Evolutionary conservation across 2,888 invertebrate genomes (phyloP), one percentile per base, ranked within the genome.

Genomic region (Notodonta dromedarius): DNA sequence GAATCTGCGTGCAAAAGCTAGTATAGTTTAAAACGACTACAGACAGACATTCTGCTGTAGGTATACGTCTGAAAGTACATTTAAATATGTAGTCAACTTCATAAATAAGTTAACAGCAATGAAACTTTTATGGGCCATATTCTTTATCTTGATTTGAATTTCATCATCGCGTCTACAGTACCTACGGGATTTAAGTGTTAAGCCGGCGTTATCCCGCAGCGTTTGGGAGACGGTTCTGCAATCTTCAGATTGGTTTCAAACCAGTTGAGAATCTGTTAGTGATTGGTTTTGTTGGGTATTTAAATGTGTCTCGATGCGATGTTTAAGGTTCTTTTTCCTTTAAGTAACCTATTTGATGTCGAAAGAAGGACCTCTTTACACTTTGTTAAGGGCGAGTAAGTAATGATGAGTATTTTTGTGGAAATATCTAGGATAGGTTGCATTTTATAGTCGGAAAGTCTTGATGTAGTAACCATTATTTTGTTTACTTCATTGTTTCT

Each of bases 71-170:
- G 67, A 74, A 84, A 75, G 79, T 81, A 84, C 82, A 87, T 88
- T 85, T 88, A 89, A 89, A 88, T 88, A 88, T 86, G 87, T 84
- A 88, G 86, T 83, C 82, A 80, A 83, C 82, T 87, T 88, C 90
- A 90, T 91, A 91, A 91, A 91, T 90, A 91, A 90, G 88, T 90
- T 90, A 90, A 87, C 85, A 90, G 90, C 89, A 85, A 88, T 90
- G 87, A 91, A 91, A 89, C 82, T 88, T 91, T 91, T 91, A 90
- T 86, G 87, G 88, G 84, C 87, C 79, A 88, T 91, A 90, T 90
- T 87, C 88, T 89, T 89, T 89, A 88, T 89, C 89, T 90, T 88
- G 87, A 88, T 89, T 89, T 88, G 91, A 91, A 91, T 91, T 90
- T 88, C 90, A 90, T 90, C 88, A 88, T 85, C 81, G 83, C 83